phyloP scores from a whole-genome alignment of 1,140 invertebrate species.

The Thalassaphorura encarpata region DNA sequence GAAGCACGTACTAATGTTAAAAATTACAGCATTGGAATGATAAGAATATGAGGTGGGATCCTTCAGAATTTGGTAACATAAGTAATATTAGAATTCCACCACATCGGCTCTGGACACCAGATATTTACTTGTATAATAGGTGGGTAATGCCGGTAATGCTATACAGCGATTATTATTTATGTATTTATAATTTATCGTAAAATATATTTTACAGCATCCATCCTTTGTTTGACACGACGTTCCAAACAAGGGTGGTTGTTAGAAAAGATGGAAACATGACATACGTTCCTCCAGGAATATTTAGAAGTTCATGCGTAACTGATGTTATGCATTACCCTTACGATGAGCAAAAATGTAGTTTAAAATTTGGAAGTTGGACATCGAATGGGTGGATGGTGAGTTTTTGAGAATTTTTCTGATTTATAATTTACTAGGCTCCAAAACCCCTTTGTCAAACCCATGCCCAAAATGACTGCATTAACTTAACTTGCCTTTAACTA shows the following conservation, averaged over 20 bases:
- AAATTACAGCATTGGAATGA: not conserved
- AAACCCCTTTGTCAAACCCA: too few species aligned
- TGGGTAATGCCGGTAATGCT: conserved; percentile 45
- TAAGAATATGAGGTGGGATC: not conserved
- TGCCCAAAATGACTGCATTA: too few species aligned
- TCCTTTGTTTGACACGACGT: conserved; percentile 95
- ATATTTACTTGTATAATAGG: conserved; percentile 98
- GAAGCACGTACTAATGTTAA: not conserved
- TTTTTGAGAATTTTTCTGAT: too few species aligned
- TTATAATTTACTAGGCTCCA: too few species aligned
- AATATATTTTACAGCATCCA: conserved; percentile 45
- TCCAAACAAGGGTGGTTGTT: conserved; percentile 94
- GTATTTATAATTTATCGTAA: not conserved
- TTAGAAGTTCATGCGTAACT: conserved; percentile 98
- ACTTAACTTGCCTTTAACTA: too few species aligned
- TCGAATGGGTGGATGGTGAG: too few species aligned
- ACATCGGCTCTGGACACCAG: conserved; percentile 93
- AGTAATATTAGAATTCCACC: conserved; percentile 81
- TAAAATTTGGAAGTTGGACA: conserved; percentile 77
- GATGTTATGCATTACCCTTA: conserved; percentile 99
- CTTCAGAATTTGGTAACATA: conserved; percentile 46
- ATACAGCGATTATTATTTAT: too few species aligned
- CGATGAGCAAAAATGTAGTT: conserved; percentile 93
- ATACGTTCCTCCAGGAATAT: conserved; percentile 95
- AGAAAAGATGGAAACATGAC: conserved; percentile 87